These are phyloP conservation scores for Phataginus tetradactyla DNA, from an alignment of 2,797 vertebrate genomes.

Conservation along the genomic window DNA sequence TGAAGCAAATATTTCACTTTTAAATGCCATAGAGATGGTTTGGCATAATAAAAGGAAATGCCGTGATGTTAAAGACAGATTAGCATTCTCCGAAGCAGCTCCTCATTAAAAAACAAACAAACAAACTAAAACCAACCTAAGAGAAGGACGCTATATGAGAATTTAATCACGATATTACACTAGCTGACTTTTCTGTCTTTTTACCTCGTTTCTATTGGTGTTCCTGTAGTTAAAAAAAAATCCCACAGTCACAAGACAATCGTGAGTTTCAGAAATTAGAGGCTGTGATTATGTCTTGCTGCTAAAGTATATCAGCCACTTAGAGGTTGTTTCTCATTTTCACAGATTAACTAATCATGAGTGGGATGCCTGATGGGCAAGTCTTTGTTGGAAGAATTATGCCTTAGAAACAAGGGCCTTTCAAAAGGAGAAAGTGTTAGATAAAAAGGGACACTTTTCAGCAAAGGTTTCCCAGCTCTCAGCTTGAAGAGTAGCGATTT, in stretches of 20 bases:
- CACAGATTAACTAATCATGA: conserved; percentile 71
- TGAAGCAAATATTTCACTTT: conserved; percentile 78
- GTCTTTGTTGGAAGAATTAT: conserved; percentile 64
- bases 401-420: conserved; percentile 57
- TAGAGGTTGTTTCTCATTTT: conserved; percentile 70
- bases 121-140: conserved; percentile 37
- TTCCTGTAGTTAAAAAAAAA: conserved; percentile 33
- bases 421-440: conserved; percentile 28
- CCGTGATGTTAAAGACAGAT: conserved; percentile 66
- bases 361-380: conserved; percentile 51
- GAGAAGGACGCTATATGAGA: not conserved
- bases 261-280: conserved; percentile 56
- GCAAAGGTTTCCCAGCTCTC: conserved; percentile 48
- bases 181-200: conserved; percentile 38
- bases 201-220: conserved; percentile 24
- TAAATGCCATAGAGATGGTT: conserved; percentile 69
- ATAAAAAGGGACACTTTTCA: conserved; percentile 60
- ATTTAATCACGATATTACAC: conserved; percentile 54
- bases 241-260: conserved; percentile 42
- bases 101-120: conserved; percentile 53
- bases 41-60: conserved; percentile 58
- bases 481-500: conserved; percentile 53
- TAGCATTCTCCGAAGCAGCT: conserved; percentile 23
- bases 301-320: conserved; percentile 43
- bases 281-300: conserved; percentile 55